Evolutionary conservation across 2,113 vertebrate genomes (phyloP).

Genomic region (Chinchilla lanigera): DNA sequence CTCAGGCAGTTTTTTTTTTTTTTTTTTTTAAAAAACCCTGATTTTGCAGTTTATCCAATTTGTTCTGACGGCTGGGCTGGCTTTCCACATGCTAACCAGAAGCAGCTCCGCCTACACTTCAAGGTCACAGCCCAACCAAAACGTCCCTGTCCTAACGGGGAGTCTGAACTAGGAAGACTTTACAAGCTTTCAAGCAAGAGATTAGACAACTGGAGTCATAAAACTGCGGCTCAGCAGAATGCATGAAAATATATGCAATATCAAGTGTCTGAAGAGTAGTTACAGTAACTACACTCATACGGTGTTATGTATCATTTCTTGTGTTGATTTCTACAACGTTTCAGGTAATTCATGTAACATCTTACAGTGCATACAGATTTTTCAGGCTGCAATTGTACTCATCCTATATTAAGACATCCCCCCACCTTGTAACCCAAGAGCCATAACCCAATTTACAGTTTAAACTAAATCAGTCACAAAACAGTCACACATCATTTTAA

Average conservation of each 20-base stretch:
- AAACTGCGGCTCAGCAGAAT: background rate
- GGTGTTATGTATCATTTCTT: background rate
- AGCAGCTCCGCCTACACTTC: background rate
- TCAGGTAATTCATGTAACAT: background rate
- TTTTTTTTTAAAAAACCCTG: background rate
- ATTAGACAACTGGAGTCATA: background rate
- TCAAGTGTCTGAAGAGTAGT: background rate
- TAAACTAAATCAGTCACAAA: slow-evolving; percentile 58
- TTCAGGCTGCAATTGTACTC: background rate
- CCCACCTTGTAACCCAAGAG: background rate
- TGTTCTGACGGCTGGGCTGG: background rate
- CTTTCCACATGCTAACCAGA: background rate
- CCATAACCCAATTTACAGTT: slow-evolving; percentile 56
- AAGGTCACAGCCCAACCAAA: background rate
- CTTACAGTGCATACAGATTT: background rate
- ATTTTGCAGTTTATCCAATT: background rate
- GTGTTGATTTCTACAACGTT: background rate
- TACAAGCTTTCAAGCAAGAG: background rate
- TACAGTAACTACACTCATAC: background rate
- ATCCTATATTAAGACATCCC: background rate
- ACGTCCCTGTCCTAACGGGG: background rate
- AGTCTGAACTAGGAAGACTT: background rate
- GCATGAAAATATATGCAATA: background rate
- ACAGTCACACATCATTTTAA: slow-evolving; percentile 68
- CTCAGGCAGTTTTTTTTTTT: background rate